These are phyloP conservation scores for Heliconius hewitsoni DNA, from an alignment of 1,140 invertebrate species.

Conservation along the genomic window DNA sequence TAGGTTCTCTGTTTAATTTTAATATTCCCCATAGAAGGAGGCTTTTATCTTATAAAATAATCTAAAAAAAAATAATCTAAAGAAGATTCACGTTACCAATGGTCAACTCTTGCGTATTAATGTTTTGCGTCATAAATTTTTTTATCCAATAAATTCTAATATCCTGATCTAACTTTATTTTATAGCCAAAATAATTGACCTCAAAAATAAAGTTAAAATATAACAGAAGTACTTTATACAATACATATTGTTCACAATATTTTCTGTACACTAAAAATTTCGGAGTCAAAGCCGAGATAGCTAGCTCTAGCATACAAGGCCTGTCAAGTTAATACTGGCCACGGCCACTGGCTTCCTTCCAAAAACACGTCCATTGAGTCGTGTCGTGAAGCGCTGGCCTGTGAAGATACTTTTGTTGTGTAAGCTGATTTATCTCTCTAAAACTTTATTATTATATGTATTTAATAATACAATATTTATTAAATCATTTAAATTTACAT, in stretches of 20 bases:
- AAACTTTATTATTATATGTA: neutral
- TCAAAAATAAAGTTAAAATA: neutral
- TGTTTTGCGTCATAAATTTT: too few relatives aligned
- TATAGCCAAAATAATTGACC: too few relatives aligned
- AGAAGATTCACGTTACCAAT: too few relatives aligned
- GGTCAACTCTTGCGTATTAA: too few relatives aligned
- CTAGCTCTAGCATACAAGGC: neutral
- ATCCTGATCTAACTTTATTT: too few relatives aligned
- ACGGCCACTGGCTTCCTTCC: constrained; percentile 17
- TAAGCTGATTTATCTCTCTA: constrained; percentile 13
- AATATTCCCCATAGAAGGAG: too few relatives aligned
- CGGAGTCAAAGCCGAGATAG: neutral
- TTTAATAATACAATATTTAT: neutral
- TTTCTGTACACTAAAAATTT: constrained; percentile 3
- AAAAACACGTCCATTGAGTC: constrained; percentile 21
- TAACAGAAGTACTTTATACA: neutral
- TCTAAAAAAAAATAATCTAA: too few relatives aligned
- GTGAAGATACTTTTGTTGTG: constrained; percentile 22
- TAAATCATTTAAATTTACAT: too few relatives aligned
- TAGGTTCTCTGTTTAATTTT: too few relatives aligned
- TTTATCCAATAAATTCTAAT: too few relatives aligned
- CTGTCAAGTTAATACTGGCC: constrained; percentile 13
- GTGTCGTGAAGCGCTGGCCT: constrained; percentile 14
- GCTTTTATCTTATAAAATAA: too few relatives aligned
- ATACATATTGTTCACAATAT: neutral